Evolutionary conservation across 2,113 vertebrate genomes (phyloP).

Genomic region (Gobiocypris rarus): DNA sequence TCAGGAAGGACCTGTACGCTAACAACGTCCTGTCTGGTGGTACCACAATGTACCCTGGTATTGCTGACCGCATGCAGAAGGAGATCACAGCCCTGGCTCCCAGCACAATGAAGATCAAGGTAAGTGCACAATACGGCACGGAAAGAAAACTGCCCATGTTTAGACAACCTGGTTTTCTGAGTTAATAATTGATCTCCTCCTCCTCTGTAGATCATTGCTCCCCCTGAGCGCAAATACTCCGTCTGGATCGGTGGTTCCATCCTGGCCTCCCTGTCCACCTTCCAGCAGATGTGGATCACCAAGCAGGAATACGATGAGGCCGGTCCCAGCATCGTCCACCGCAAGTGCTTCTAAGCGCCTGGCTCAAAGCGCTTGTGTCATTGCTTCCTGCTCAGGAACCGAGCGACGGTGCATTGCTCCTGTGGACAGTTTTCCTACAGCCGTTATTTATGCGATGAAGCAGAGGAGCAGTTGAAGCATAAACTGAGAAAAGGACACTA

Average conservation of each 20-base stretch:
- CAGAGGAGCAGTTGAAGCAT: conserved; percentile 48
- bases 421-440: conserved; percentile 68
- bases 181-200: background rate
- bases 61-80: conserved; percentile 97
- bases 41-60: conserved; percentile 98
- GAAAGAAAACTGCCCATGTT: background rate
- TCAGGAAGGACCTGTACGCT: conserved; percentile 94
- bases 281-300: conserved; percentile 99
- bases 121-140: conserved; percentile 52
- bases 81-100: conserved; percentile 96
- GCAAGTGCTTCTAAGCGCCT: conserved; percentile 92
- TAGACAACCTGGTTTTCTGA: background rate
- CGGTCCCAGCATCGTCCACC: conserved; percentile 94
- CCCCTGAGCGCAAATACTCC: conserved; percentile 96
- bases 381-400: conserved; percentile 68
- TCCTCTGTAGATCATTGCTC: conserved; percentile 88
- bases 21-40: conserved; percentile 96
- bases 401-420: conserved; percentile 56
- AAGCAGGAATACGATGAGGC: conserved; percentile 97
- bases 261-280: conserved; percentile 97
- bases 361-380: conserved; percentile 42
- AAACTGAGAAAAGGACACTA: conserved; percentile 43
- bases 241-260: conserved; percentile 98
- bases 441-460: conserved; percentile 58
- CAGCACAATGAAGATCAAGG: conserved; percentile 99